phyloP scores from a whole-genome alignment of 2,888 invertebrate genomes.

The Drosophila rellima region DNA sequence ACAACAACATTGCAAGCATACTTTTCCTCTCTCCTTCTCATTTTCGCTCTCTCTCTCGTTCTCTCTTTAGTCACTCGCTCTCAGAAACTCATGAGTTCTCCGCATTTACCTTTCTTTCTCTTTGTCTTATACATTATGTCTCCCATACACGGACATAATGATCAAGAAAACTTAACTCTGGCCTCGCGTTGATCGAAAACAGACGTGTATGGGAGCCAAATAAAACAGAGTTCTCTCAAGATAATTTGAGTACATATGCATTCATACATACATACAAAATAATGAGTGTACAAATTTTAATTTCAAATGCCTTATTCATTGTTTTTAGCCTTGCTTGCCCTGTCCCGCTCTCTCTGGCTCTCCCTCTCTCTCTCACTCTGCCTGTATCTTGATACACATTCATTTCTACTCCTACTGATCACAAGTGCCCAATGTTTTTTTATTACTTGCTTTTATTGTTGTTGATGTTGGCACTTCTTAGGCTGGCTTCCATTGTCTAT shows the following conservation, averaged over 20 bases:
- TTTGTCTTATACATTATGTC: constrained; percentile 6
- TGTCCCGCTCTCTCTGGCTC: constrained; percentile 3
- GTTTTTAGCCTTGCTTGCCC: neutral
- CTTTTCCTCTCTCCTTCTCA: constrained; percentile 17
- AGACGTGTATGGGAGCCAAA: constrained; percentile 12
- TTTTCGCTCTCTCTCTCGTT: constrained; percentile 2
- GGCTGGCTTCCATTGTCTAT: constrained; percentile 78
- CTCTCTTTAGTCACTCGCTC: constrained; percentile 7
- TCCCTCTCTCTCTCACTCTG: constrained; percentile 13
- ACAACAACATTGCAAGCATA: constrained; percentile 46
- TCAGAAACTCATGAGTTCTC: neutral
- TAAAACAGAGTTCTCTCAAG: neutral
- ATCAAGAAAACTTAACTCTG: constrained; percentile 1
- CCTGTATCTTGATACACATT: constrained; percentile 17
- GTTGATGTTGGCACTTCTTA: constrained; percentile 48
- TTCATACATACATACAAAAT: constrained; percentile 4
- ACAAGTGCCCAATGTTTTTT: constrained; percentile 78
- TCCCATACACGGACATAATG: constrained; percentile 4
- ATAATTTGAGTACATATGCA: neutral
- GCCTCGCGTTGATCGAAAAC: constrained; percentile 6
- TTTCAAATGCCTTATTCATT: constrained; percentile 18
- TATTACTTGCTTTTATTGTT: constrained; percentile 56
- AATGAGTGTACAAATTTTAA: constrained; percentile 26
- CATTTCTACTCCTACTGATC: constrained; percentile 57
- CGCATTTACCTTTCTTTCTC: constrained; percentile 19